Evolutionary conservation across 2,888 invertebrate genomes (phyloP), one percentile per base, ranked within the genome.

Genomic region (Drosophila rubida): DNA sequence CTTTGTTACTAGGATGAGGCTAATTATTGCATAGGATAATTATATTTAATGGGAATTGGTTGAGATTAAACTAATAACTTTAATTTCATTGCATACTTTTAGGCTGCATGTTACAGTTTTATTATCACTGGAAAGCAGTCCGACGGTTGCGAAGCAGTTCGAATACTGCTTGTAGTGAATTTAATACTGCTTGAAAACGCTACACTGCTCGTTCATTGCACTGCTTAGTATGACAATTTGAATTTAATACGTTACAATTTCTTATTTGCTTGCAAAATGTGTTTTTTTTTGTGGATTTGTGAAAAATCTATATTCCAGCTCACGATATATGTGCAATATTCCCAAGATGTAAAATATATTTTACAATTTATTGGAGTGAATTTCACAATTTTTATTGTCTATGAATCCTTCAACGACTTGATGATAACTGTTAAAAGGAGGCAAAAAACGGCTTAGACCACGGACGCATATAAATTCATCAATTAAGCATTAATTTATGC

Each of bases 401-500:
- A 14, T 30, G 27, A 11, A n/a, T 57, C 11, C 32, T 19, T 41
- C 9, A n/a, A 16, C 3, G 22, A 19, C 27, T 41, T 25, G 22
- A 35, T 41, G 13, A 32, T 57, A 60, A 51, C 48, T 53, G 35
- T 37, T 7, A 19, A 51, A 35, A 39, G 14, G 7, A 45, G 27
- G 27, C 14, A 54, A 59, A 59, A 59, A 44, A 45, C 13, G 11
- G 54, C 37, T 30, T 30, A 62, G 45, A 2, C 25, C 46, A 14
- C 61, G 8, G 45, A 19, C 62, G 63, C 66, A 82, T 68, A 75
- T 66, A 87, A 80, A 87, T 84, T 71, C 78, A 78, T 72, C 81
- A 84, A 84, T 87, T 81, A 70, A 62, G 62, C 75, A 75, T 84
- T 82, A 81, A 87, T 82, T 82, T 82, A 82, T 87, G 85, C 87